phyloP scores from a whole-genome alignment of 2,888 invertebrate species.

The Boloria euphrosyne region DNA sequence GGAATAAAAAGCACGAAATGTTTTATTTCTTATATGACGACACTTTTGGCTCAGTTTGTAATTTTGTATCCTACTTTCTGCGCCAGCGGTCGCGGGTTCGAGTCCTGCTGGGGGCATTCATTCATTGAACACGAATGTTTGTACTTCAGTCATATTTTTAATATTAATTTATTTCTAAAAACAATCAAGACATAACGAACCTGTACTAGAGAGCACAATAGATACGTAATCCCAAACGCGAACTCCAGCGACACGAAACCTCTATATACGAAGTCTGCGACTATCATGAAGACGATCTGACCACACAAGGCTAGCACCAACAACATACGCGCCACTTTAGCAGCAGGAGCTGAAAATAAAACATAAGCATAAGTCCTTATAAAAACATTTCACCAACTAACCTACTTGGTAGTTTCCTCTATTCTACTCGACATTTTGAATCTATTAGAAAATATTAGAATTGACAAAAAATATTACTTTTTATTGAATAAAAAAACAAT shows the following conservation, averaged over 20 bases:
- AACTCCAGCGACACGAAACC: slow-evolving; percentile 85
- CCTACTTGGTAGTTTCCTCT: background rate
- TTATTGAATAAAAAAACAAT: background rate
- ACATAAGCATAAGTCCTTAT: background rate
- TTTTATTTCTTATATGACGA: no score
- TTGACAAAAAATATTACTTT: background rate
- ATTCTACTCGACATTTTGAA: no score
- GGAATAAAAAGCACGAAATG: no score
- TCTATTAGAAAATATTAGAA: no score
- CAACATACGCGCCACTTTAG: slow-evolving; percentile 92
- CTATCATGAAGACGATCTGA: slow-evolving; percentile 90
- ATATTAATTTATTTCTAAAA: background rate
- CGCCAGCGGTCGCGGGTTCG: no score
- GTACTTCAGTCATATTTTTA: no score
- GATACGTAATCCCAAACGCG: slow-evolving; percentile 90
- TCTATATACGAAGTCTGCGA: slow-evolving; percentile 88
- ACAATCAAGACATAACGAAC: slow-evolving; percentile 58
- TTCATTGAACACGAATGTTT: no score
- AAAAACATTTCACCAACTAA: background rate
- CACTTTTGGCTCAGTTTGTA: no score
- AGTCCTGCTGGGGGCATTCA: no score
- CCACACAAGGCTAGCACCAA: slow-evolving; percentile 92
- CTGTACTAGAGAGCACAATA: slow-evolving; percentile 89
- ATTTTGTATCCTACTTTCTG: background rate
- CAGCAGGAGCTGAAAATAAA: slow-evolving; percentile 86